Evolutionary conservation across 2,888 invertebrate genomes (phyloP).

Genomic region (Aproaerema taeniolella): DNA sequence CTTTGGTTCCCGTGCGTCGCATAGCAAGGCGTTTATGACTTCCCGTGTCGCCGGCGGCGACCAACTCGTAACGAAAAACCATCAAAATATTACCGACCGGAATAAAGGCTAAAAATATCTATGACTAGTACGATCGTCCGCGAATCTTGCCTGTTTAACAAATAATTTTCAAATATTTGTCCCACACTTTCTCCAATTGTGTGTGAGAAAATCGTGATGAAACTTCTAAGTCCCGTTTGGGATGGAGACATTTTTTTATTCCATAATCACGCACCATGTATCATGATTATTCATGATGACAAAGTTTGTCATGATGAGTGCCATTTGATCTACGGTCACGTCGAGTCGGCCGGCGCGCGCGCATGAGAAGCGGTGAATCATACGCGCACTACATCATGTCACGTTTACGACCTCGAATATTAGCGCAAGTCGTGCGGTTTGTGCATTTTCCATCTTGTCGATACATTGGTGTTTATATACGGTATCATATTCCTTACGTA

Average conservation of each 20-base stretch:
- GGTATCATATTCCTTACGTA: too few relatives aligned
- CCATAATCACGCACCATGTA: neutral
- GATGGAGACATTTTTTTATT: conserved; percentile 1
- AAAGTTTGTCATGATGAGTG: conserved; percentile 5
- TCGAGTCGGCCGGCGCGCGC: conserved; percentile 31
- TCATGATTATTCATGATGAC: conserved; percentile 9
- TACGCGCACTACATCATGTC: conserved; percentile 58
- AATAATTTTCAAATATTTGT: too few relatives aligned
- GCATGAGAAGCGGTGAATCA: conserved; percentile 55
- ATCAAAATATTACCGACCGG: conserved; percentile 47
- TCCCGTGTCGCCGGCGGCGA: conserved; percentile 53
- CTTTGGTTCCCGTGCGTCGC: conserved; percentile 33
- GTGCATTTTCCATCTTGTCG: conserved; percentile 29
- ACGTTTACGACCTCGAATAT: conserved; percentile 60
- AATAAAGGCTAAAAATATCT: conserved; percentile 51
- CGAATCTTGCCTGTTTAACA: conserved; percentile 3
- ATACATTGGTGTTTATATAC: conserved; percentile 22
- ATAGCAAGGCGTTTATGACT: conserved; percentile 53
- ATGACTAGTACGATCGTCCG: conserved; percentile 8
- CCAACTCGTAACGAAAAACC: conserved; percentile 49
- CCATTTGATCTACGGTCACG: conserved; percentile 12
- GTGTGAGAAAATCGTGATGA: conserved; percentile 2
- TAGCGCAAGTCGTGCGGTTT: conserved; percentile 39
- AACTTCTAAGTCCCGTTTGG: conserved; percentile 1
- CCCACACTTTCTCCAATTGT: neutral